phyloP scores from a whole-genome alignment of 2,797 vertebrate genomes.

The Gastrophryne carolinensis region DNA sequence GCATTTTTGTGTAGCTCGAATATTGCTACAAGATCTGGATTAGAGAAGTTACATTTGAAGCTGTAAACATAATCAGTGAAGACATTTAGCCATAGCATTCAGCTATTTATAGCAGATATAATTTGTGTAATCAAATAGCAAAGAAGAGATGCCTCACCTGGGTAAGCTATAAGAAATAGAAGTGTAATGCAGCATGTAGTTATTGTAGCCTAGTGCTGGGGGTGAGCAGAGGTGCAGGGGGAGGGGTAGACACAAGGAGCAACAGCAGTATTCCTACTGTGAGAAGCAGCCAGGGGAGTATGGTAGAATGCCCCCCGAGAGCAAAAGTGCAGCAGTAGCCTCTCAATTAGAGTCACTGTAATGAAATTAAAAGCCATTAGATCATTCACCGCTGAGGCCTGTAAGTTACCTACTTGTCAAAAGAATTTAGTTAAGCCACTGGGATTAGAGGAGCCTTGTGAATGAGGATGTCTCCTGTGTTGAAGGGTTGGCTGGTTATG shows the following conservation, averaged over 20 bases:
- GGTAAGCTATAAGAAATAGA: conserved; percentile 24
- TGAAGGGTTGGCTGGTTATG: conserved; percentile 61
- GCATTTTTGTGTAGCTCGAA: too few species aligned
- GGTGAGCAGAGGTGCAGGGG: not conserved
- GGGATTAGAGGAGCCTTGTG: conserved; percentile 68
- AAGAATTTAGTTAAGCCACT: conserved; percentile 78
- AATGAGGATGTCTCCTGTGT: conserved; percentile 54
- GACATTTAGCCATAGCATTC: too few species aligned
- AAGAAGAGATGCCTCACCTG: conserved; percentile 21
- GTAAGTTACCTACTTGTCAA: conserved; percentile 72
- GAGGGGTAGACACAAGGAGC: conserved; percentile 31
- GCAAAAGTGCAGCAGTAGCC: conserved; percentile 55
- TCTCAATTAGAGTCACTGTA: conserved; percentile 69
- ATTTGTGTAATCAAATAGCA: too few species aligned
- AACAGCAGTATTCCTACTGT: conserved; percentile 52
- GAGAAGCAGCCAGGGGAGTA: conserved; percentile 54
- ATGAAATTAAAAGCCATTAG: conserved; percentile 78
- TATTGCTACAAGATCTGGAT: too few species aligned
- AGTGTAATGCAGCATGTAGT: conserved; percentile 30
- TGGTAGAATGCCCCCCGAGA: conserved; percentile 59
- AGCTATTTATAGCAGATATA: too few species aligned
- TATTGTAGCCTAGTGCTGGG: conserved; percentile 34
- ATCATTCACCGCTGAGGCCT: conserved; percentile 71
- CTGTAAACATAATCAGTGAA: too few species aligned
- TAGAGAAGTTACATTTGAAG: too few species aligned